A percentile compares a stretch with the other conserved stretches of the same genome.
Conservation (phyloP, 1,140 invertebrate genomes). For the Mycetomoellerius zeteki region DNA sequence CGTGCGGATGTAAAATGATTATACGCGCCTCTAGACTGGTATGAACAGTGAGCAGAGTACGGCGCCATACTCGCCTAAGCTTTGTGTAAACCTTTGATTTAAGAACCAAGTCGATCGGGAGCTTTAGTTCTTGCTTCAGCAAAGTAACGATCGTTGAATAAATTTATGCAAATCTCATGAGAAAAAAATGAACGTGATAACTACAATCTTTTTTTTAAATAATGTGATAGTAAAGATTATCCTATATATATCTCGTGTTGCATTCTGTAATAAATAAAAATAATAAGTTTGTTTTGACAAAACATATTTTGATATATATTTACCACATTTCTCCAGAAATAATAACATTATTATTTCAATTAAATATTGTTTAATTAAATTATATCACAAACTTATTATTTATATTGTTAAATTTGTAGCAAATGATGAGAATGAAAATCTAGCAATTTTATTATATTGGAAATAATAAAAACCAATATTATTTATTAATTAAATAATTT, state of each 20-base stretch:
- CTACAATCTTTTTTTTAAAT: not conserved
- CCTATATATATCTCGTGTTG: not conserved
- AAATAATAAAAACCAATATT: not conserved
- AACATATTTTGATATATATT: not conserved
- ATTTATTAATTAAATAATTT: not conserved
- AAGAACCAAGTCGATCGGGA: constrained; percentile 31
- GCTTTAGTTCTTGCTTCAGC: not conserved
- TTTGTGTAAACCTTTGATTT: constrained; percentile 62
- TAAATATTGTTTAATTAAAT: not conserved
- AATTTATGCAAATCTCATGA: constrained; percentile 1
- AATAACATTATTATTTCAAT: not conserved
- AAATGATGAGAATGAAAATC: not conserved
- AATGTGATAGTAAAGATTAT: not conserved
- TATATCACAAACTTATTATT: not conserved
- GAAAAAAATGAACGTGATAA: not conserved
- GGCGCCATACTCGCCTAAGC: constrained; percentile 37
- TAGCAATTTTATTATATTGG: not conserved
- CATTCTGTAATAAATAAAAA: not conserved
- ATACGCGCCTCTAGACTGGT: constrained; percentile 1
- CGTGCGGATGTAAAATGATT: constrained; percentile 44
- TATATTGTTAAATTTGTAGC: not conserved
- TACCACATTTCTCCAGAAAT: not conserved
- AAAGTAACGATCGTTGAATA: constrained; percentile 28
- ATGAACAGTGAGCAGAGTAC: constrained; percentile 37
- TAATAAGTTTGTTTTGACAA: not conserved